Percentiles rank a stretch among this genome's conserved stretches.
These are phyloP conservation scores for Crypturellus undulatus DNA, from an alignment of 2,113 vertebrate genomes.

Conservation along the genomic window DNA sequence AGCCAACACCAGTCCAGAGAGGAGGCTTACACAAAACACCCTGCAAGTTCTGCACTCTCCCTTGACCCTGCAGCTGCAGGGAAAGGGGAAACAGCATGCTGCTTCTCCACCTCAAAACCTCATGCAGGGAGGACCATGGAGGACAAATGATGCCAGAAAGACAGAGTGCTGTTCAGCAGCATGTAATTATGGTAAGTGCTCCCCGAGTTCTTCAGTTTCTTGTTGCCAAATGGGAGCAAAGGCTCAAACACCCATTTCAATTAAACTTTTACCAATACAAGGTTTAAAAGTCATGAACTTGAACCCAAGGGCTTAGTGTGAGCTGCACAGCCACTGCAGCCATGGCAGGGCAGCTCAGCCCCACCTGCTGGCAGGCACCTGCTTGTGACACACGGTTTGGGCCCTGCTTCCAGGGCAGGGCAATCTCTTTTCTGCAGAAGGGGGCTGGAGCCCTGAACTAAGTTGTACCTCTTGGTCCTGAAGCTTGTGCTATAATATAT, in stretches of 20 bases:
- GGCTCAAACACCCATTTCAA: neutral
- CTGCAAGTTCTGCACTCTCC: neutral
- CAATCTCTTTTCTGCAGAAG: neutral
- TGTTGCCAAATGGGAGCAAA: neutral
- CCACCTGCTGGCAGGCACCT: neutral
- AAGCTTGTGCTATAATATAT: neutral
- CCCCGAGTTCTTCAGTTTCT: neutral
- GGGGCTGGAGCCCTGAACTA: neutral
- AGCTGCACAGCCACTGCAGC: fast-evolving
- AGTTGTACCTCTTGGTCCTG: neutral
- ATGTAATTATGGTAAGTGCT: neutral
- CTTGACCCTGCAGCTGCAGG: neutral
- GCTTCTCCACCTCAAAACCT: neutral
- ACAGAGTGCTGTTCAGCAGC: neutral
- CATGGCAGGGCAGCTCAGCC: neutral
- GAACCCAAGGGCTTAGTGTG: neutral
- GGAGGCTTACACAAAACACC: fast-evolving
- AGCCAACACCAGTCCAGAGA: neutral
- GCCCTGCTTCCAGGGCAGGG: neutral
- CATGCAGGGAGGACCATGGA: neutral
- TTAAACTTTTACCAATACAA: neutral
- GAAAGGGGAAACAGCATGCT: neutral
- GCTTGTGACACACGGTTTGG: fast-evolving
- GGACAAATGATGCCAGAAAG: neutral
- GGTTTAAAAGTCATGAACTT: neutral